Percentiles rank a stretch among this genome's conserved stretches.
phyloP scores from a whole-genome alignment of 2,113 vertebrate genomes.

The Tetrax tetrax region DNA sequence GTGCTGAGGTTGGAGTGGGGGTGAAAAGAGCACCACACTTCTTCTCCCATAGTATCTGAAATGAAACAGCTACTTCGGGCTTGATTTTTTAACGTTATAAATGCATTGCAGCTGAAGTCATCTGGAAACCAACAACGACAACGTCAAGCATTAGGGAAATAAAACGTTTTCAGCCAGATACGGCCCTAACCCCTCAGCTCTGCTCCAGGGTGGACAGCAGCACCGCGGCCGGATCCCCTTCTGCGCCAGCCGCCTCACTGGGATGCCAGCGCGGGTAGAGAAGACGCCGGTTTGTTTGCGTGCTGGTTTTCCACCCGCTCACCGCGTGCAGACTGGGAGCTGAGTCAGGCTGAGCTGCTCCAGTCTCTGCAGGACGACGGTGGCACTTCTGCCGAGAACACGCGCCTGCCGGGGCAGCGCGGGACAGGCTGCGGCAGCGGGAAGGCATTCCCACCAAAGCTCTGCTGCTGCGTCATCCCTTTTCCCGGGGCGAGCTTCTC shows the following conservation, averaged over 20 bases:
- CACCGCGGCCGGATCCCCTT: neutral
- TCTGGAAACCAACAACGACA: neutral
- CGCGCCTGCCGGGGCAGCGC: fast-evolving
- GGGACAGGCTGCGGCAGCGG: neutral
- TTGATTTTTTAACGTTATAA: neutral
- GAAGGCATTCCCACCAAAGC: neutral
- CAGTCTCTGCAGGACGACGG: neutral
- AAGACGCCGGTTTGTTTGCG: neutral
- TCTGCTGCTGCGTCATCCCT: neutral
- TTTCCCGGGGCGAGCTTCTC: neutral
- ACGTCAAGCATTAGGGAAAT: neutral
- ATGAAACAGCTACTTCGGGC: constrained; percentile 42
- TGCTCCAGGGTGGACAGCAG: neutral
- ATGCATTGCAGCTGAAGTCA: neutral
- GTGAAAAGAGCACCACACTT: neutral
- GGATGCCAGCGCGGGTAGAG: neutral
- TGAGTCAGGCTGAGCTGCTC: neutral
- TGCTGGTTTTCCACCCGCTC: neutral
- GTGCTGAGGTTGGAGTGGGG: neutral
- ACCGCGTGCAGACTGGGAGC: neutral
- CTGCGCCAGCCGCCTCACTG: neutral
- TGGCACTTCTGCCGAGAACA: neutral
- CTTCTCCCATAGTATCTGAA: neutral
- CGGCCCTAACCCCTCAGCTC: neutral
- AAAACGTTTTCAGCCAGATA: neutral